These are phyloP conservation scores for Styela clava DNA, from an alignment of 23 tunicate genomes.

Conservation along the genomic window DNA sequence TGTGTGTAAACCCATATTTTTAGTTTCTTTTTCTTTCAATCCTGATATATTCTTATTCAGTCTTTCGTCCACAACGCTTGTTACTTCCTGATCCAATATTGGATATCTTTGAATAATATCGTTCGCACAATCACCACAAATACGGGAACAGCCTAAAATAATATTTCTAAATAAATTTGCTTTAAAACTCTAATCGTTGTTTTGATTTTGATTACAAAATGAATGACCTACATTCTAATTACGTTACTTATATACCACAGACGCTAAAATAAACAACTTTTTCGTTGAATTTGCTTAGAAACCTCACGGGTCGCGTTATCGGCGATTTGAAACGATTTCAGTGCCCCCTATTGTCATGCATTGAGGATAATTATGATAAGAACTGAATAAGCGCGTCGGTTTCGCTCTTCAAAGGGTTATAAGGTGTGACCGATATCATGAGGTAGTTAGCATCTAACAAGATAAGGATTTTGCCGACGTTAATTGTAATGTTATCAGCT, in stretches of 20 bases:
- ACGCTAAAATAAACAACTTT: background rate
- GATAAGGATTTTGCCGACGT: background rate
- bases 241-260: background rate
- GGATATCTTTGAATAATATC: background rate
- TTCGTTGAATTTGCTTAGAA: background rate
- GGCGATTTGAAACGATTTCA: background rate
- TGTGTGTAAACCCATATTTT: background rate
- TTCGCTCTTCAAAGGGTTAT: background rate
- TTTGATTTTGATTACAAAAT: background rate
- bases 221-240: background rate
- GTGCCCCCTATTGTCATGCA: background rate
- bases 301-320: background rate
- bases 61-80: background rate
- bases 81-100: background rate
- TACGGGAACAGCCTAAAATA: constrained; percentile 14
- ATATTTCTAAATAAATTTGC: too few species aligned
- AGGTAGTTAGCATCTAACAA: background rate
- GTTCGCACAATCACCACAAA: constrained; percentile 6
- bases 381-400: background rate
- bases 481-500: background rate
- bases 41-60: background rate
- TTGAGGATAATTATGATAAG: background rate
- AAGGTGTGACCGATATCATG: background rate
- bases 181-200: too few species aligned
- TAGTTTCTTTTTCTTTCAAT: background rate